Base-by-base conservation (phyloP, 2,797 vertebrate genomes). In the Rhyacichthys aspro region DNA sequence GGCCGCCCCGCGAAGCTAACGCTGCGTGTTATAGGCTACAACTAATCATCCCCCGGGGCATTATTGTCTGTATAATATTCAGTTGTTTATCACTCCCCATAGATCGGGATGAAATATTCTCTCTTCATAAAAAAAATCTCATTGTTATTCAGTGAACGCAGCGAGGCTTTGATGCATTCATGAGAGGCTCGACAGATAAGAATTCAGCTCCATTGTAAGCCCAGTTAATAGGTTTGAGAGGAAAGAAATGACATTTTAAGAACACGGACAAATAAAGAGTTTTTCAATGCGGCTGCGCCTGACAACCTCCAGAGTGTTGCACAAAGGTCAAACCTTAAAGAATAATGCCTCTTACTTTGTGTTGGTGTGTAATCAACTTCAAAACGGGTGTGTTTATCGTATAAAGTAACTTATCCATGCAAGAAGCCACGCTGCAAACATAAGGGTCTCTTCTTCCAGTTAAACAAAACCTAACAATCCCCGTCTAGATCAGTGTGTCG, bases 231-330 rank as follows among this genome's bases (percentile, higher is more conserved):
- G 82, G 66, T 65, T 72, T 67, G 63, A 72, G 64, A 67, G 43
- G 52, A 67, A 68, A 67, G 67, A 67, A 82, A 73, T 86, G 74
- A 80, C 85, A 83, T 88, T 89, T 87, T 83, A 83, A 86, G 76
- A 83, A 76, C 71, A 81, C 68, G 86, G 81, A 87, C 74, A 84
- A 87, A 82, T 83, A 68, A 79, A 70, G 7, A 46, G 36, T 68
- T 62, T 54, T 56, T 46, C 47, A 45, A 46, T 34, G 56, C 53
- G 54, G 19, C 53, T 39, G 57, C 33, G 57, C 67, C 60, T 79
- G 74, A 79, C 68, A 70, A 58, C 66, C 56, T 62, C 47, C 56
- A 59, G 45, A 74, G 58, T 1, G 59, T 71, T 70, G 56, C 57
- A 46, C 57, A 84, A 87, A 87, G 78, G 83, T 87, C 70, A 83